These are phyloP conservation scores for Drosophila nr. perissopoda DNA, from an alignment of 2,888 invertebrate species.

Conservation along the genomic window DNA sequence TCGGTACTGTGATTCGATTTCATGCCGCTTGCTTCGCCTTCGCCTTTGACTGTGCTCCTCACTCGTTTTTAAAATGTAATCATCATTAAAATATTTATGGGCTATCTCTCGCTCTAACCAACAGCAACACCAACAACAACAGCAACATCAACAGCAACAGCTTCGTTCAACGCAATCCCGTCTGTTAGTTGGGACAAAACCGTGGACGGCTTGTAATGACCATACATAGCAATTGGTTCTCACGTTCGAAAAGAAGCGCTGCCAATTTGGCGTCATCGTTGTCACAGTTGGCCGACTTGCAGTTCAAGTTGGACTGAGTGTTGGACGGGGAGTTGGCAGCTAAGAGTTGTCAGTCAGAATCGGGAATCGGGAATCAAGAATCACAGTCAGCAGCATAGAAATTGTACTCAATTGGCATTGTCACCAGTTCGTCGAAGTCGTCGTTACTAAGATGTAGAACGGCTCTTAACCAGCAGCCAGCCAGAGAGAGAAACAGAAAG, in stretches of 20 bases:
- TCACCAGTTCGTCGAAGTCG: conserved; percentile 31
- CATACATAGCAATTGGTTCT: conserved; percentile 80
- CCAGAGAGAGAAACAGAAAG: neutral
- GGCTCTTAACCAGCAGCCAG: conserved; percentile 5
- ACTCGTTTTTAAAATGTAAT: conserved; percentile 76
- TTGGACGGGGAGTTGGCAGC: neutral
- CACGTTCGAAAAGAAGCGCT: conserved; percentile 72
- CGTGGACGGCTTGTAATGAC: conserved; percentile 75
- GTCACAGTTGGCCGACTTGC: conserved; percentile 58
- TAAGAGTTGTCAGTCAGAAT: conserved; percentile 5
- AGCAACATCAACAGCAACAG: conserved; percentile 2
- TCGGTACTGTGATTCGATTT: conserved; percentile 65
- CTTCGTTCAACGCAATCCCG: conserved; percentile 41
- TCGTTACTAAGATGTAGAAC: conserved; percentile 15
- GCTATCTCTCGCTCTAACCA: conserved; percentile 68
- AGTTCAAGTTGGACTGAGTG: conserved; percentile 8
- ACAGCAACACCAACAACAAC: conserved; percentile 16
- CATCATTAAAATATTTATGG: conserved; percentile 81
- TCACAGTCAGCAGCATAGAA: conserved; percentile 16
- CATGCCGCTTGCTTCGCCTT: conserved; percentile 9
- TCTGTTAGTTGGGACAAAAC: conserved; percentile 51
- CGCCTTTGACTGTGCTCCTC: conserved; percentile 14
- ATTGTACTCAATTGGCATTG: conserved; percentile 33
- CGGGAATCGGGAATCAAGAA: conserved; percentile 20
- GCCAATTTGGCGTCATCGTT: conserved; percentile 80